phyloP scores from a whole-genome alignment of 2,113 vertebrate species.

The Eulemur rufifrons region DNA sequence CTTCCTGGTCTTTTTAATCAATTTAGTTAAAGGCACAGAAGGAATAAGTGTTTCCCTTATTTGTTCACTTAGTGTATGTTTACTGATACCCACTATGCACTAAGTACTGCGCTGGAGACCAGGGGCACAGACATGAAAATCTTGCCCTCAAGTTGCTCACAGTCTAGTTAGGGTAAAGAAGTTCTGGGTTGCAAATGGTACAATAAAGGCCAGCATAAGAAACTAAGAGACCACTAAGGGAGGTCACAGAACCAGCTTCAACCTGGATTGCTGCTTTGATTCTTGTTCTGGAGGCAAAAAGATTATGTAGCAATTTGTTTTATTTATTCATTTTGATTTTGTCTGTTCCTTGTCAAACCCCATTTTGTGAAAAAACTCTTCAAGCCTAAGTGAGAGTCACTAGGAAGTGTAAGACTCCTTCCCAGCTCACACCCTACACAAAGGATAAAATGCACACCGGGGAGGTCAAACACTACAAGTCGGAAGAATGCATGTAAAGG shows the following conservation, averaged over 20 bases:
- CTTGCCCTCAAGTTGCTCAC: neutral
- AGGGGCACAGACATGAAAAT: neutral
- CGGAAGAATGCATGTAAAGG: neutral
- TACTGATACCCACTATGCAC: neutral
- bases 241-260: neutral
- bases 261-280: neutral
- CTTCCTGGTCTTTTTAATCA: neutral
- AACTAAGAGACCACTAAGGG: neutral
- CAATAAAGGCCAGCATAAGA: neutral
- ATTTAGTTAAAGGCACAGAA: neutral
- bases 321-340: neutral
- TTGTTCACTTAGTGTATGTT: neutral
- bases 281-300: neutral
- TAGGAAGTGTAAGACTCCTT: neutral
- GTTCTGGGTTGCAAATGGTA: neutral
- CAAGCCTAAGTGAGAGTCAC: neutral
- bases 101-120: neutral
- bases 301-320: neutral
- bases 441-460: neutral
- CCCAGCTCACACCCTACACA: too few relatives aligned
- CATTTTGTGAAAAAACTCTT: neutral
- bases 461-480: neutral
- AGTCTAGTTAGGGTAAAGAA: too few relatives aligned
- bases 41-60: neutral
- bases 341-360: neutral